These are phyloP conservation scores for Notechis scutatus DNA, from an alignment of 2,113 vertebrate genomes.

Conservation along the genomic window DNA sequence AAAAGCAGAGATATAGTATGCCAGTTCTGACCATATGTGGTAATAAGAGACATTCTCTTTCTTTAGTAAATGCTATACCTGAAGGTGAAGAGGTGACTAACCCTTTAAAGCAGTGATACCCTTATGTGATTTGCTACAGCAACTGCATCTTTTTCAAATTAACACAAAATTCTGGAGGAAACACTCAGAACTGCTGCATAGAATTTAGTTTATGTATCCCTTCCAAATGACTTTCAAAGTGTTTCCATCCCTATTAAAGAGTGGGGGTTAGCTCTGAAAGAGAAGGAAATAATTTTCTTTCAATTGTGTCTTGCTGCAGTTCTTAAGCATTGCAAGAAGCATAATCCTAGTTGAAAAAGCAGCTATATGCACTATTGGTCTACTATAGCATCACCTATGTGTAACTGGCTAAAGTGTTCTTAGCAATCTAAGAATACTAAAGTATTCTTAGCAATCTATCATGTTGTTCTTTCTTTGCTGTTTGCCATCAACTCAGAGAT, in stretches of 20 bases:
- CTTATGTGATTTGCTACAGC: not conserved
- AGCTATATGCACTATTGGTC: not conserved
- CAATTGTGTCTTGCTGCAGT: not conserved
- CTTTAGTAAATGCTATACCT: not conserved
- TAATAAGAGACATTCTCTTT: not conserved
- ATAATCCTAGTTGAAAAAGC: not conserved
- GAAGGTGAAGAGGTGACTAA: not conserved
- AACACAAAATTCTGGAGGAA: not conserved
- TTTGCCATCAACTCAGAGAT: not conserved
- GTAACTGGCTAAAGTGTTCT: not conserved
- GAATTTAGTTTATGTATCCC: not conserved
- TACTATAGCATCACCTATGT: not conserved
- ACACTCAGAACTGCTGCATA: not conserved
- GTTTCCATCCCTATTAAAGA: not conserved
- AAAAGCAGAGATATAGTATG: not conserved
- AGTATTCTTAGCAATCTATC: not conserved
- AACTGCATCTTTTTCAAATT: not conserved
- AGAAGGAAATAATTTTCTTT: not conserved
- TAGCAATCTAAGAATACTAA: not conserved
- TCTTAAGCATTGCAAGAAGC: not conserved
- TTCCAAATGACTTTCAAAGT: not conserved
- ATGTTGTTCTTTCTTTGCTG: not conserved
- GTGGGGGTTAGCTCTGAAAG: not conserved
- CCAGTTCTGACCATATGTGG: not conserved
- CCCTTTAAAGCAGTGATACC: not conserved